Base-by-base conservation (phyloP, 2,113 vertebrate genomes). In the Meleagris gallopavo region DNA sequence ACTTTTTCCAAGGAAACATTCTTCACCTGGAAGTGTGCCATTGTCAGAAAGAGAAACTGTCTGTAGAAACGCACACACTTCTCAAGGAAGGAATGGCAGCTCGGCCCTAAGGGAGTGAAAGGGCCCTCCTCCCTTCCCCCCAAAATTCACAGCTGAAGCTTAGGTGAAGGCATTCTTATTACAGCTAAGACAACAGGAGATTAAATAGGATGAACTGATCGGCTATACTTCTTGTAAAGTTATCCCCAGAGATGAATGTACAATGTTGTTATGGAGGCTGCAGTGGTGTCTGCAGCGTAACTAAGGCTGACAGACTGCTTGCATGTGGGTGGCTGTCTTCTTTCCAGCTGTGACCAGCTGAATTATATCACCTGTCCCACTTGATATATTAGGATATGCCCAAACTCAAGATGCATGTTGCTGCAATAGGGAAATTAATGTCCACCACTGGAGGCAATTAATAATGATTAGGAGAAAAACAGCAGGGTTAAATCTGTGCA, bases 361-460 rank as follows among this genome's bases (percentile, higher is more conserved):
- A 98, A 98, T 98, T 98, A 98, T 98, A 98, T 98, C 98, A 98
- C 98, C 98, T 98, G 98, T 98, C 98, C 98, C 84, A 21, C 95
- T 98, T 98, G 98, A 98, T 98, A 97, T 98, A 98, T 98, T 98
- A 97, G 98, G 97, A 98, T 98, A 98, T 98, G 97, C 98, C 96
- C 96, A 97, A 97, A 97, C 96, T 98, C 96, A 97, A 97, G 97
- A 98, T 97, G 97, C 97, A 98, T 98, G 97, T 98, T 98, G 97
- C 97, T 97, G 96, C 97, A 98, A 98, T 96, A 96, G 97, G 97
- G 97, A 98, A 98, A 98, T 99, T 98, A 99, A 98, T 97, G 97
- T 97, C 97, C 97, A 98, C 97, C 97, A 98, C 97, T 97, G 97
- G 97, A 97, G 97, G 98, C 98, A 98, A 98, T 98, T 98, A 98